Evolutionary conservation across 1,140 invertebrate species (phyloP), one percentile per base, ranked within the genome.

Genomic region (Watersipora subatra): DNA sequence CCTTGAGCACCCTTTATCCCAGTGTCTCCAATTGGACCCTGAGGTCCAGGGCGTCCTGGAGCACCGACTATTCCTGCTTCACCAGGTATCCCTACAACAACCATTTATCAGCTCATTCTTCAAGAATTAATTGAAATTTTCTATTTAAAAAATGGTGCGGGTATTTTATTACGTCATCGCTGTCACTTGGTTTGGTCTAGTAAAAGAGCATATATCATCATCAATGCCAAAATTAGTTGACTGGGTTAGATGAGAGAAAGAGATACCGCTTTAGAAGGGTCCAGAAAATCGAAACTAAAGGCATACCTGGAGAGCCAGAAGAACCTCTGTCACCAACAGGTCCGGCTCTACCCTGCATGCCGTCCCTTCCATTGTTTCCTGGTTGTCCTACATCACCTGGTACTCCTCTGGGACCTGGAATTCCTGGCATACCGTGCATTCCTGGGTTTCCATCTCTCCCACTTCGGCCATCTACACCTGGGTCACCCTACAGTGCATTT

Each of bases 1-100:
- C 88, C 88, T 67, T 86, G 80, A 73, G 89, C 87, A 65, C 88
- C 88, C 78, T 89, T 90, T 62, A 85, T 83, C 55, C 88, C 88
- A 61, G 84, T 68, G 2, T 82, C 70, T 27, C 88, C 88, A 28
- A 84, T 71, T 55, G 85, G 83, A 69, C 87, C 87, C 78, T 87
- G 86, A 24, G 84, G 84, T 2, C 87, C 87, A 34, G 80, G 63
- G 1, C 7, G 2, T 17, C 66, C 66, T 19, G 25, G 26, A n/a
- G 28, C 19, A 59, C 63, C 66, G 3, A 24, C 2, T 3, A 83
- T 80, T 22, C 87, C 87, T 34, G 71, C 2, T 19, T n/a, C 26
- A 26, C 63, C 56, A 15, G 56, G n/a, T 46, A 46, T 46, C 7
- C 34, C 34, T 46, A n/a, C 7, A 46, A 46, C 34, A 46, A 7